Conservation (phyloP, 1,140 invertebrate species). For the Hermetia illucens region DNA sequence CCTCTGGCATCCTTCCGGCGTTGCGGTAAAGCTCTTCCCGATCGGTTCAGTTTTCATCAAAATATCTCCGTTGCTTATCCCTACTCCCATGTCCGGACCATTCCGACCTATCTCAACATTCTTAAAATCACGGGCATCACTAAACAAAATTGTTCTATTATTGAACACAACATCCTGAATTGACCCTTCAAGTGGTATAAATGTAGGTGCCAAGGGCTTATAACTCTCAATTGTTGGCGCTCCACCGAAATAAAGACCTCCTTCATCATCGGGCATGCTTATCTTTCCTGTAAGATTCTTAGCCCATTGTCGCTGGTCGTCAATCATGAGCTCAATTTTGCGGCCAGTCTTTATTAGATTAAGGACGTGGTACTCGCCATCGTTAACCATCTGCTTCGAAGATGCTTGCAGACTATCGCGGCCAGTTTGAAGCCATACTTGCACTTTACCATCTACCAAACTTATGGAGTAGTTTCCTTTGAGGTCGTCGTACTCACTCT, state of each 20-base stretch:
- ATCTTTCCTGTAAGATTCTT: slow-evolving; percentile 37
- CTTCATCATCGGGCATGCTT: slow-evolving; percentile 31
- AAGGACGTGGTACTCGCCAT: slow-evolving; percentile 46
- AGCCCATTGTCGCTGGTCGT: slow-evolving; percentile 43
- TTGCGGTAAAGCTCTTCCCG: slow-evolving; percentile 29
- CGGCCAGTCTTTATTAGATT: slow-evolving; percentile 36
- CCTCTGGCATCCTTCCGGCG: slow-evolving; percentile 30
- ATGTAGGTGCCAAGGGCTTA: slow-evolving; percentile 20
- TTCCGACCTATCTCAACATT: slow-evolving; percentile 56
- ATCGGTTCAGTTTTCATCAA: slow-evolving; percentile 30
- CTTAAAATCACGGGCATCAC: slow-evolving; percentile 46
- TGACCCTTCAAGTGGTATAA: slow-evolving; percentile 54
- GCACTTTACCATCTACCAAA: slow-evolving; percentile 45
- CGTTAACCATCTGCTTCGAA: slow-evolving; percentile 44
- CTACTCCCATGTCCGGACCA: slow-evolving; percentile 42
- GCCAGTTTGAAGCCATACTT: slow-evolving; percentile 48
- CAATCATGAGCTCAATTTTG: slow-evolving; percentile 47
- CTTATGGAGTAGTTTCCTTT: slow-evolving; percentile 52
- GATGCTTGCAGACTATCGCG: slow-evolving; percentile 43
- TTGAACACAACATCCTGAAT: slow-evolving; percentile 71
- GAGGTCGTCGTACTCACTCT: slow-evolving; percentile 30
- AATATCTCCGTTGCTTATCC: slow-evolving; percentile 27
- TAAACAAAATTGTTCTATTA: slow-evolving; percentile 50
- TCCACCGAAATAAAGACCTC: slow-evolving; percentile 33
- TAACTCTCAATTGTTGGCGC: slow-evolving; percentile 20